phyloP scores from a whole-genome alignment of 2,888 invertebrate species.

The Epiblema foenella region DNA sequence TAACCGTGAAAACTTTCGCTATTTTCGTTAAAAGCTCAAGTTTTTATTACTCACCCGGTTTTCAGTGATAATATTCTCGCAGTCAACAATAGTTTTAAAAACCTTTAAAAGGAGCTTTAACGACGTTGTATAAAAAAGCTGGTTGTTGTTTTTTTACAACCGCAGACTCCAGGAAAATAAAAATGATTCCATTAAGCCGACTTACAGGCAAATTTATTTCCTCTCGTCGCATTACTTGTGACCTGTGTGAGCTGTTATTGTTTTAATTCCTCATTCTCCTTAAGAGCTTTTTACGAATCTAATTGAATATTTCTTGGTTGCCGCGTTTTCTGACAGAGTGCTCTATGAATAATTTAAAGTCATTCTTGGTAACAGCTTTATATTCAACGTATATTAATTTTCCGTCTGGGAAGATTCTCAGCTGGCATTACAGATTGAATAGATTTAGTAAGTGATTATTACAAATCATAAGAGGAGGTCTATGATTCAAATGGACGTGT shows the following conservation, averaged over 20 bases:
- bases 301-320: constrained; percentile 61
- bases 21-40: constrained; percentile 11
- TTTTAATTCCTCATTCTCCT: constrained; percentile 51
- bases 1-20: background rate
- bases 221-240: constrained; percentile 45
- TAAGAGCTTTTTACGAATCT: constrained; percentile 57
- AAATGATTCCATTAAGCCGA: constrained; percentile 52
- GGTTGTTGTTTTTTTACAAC: constrained; percentile 49
- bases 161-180: constrained; percentile 47
- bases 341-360: constrained; percentile 62
- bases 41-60: constrained; percentile 11
- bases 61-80: background rate
- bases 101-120: constrained; percentile 35
- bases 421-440: background rate
- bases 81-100: background rate
- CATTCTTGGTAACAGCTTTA: constrained; percentile 51
- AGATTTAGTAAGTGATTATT: background rate
- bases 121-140: constrained; percentile 40
- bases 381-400: constrained; percentile 45
- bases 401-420: background rate
- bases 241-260: constrained; percentile 52
- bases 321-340: constrained; percentile 52
- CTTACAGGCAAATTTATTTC: constrained; percentile 45
- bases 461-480: background rate
- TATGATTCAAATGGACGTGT: background rate